Evolutionary conservation across 2,888 invertebrate genomes (phyloP), one percentile per base, ranked within the genome.

Genomic region (Dryomyza anilis): DNA sequence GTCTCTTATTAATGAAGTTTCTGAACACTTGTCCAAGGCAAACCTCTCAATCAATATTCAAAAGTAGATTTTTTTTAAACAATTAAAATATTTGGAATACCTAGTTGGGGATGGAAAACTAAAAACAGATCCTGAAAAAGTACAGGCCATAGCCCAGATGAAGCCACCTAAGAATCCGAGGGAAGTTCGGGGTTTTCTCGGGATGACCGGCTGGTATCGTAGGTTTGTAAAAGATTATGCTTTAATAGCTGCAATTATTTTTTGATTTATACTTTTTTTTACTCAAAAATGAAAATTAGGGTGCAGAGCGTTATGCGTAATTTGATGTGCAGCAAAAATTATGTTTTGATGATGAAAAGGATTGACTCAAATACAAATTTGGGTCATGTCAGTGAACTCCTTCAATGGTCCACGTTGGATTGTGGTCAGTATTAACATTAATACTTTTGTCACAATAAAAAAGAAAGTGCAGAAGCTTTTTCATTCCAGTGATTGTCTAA

Each of bases 61-160:
- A 1, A 61, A 61, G 23, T 61, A 52, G 36, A 52, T 61, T 25
- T 61, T 36, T 21, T 61, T 50, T 21, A 50, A 60, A 16, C 27
- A 60, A 16, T 39, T 50, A 2, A 1, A 21, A 12, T 61, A 61
- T 36, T 25, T 52, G 23, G 50, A 52, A 1, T 61, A 36, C 23
- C 50, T 52, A 27, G 23, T 61, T 50, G 50, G 60, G 14, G 52
- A 39, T 1, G 50, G 52, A 5, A 61, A 36, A 25, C 23, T 61
- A 5, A 23, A 27, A n/a, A 25, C 60, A 4, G 60, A 48, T 30
- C 50, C 60, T 1, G 36, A 29, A 1, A 60, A 48, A 21, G 48
- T 48, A 5, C 19, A 21, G 25, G 39, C 36, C n/a, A 50, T 61
- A 25, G 19, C 10, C 8, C 30, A 21, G n/a, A 3, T 33, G 21